Conservation (phyloP, 1,140 invertebrate genomes). For the Macrostomum lignano region DNA sequence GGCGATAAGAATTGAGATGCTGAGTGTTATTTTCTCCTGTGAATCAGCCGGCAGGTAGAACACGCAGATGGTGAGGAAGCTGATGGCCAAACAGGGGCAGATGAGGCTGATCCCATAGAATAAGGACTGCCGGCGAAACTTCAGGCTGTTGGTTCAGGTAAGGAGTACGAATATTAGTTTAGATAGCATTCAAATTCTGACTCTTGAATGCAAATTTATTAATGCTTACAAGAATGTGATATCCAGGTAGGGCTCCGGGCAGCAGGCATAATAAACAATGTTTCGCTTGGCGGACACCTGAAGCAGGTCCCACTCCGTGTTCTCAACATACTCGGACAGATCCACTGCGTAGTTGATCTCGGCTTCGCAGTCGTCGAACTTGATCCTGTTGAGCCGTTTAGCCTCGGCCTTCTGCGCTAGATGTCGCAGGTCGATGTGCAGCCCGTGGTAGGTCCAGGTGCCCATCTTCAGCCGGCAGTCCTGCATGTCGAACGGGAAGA, state of each 20-base stretch:
- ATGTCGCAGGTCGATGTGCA: slow-evolving; percentile 1
- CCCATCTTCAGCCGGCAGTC: slow-evolving; percentile 36
- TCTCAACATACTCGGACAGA: background rate
- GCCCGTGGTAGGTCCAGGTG: slow-evolving; percentile 28
- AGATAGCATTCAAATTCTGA: too few species aligned
- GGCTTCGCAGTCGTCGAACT: background rate
- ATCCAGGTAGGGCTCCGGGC: slow-evolving; percentile 20
- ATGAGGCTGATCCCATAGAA: slow-evolving; percentile 28
- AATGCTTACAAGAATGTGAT: slow-evolving; percentile 18
- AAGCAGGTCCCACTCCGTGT: slow-evolving; percentile 3
- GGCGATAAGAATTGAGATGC: slow-evolving; percentile 95
- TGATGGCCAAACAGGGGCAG: slow-evolving; percentile 31
- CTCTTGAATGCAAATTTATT: too few species aligned
- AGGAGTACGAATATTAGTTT: too few species aligned
- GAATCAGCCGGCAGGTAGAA: slow-evolving; percentile 93
- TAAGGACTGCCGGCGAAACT: slow-evolving; percentile 21
- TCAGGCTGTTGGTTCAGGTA: too few species aligned
- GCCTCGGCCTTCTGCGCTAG: too few species aligned
- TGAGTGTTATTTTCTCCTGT: slow-evolving; percentile 87
- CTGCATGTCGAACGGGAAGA: slow-evolving; percentile 42
- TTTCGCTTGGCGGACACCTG: slow-evolving; percentile 10
- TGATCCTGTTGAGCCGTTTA: background rate
- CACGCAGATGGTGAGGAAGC: slow-evolving; percentile 84
- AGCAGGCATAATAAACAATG: slow-evolving; percentile 16
- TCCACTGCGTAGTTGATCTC: slow-evolving; percentile 1